These are phyloP conservation scores for Turdus rufiventris DNA, from an alignment of 2,113 vertebrate species.

Conservation along the genomic window DNA sequence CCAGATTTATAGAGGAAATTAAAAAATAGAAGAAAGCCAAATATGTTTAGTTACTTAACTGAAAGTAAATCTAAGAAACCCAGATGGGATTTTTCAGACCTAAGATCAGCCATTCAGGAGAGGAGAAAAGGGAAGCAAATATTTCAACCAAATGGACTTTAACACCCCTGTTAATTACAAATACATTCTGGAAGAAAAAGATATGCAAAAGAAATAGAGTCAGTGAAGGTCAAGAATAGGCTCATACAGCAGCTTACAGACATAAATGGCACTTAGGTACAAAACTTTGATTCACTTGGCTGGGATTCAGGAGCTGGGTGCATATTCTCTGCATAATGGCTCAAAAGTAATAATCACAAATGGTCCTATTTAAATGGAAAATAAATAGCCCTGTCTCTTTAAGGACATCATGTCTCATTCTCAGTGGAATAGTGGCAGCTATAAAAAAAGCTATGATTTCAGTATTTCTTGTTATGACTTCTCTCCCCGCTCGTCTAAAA, in stretches of 20 bases:
- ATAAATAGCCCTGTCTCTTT: slow-evolving; percentile 60
- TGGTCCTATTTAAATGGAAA: slow-evolving; percentile 53
- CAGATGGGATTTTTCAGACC: background rate
- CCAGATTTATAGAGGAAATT: background rate
- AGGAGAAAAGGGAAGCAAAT: background rate
- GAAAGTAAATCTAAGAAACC: background rate
- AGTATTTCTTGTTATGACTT: slow-evolving; percentile 56
- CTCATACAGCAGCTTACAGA: background rate
- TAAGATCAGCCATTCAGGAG: background rate
- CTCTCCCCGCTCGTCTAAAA: slow-evolving; percentile 40
- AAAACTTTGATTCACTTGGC: slow-evolving; percentile 40
- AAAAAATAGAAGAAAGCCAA: background rate
- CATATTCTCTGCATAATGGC: background rate
- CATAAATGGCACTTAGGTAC: background rate
- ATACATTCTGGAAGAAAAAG: background rate
- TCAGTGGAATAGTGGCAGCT: slow-evolving; percentile 38
- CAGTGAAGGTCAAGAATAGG: slow-evolving; percentile 22
- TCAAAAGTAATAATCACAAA: slow-evolving; percentile 49
- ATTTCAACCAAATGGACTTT: background rate
- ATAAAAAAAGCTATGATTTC: slow-evolving; percentile 63
- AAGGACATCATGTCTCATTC: slow-evolving; percentile 37
- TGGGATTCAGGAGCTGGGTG: slow-evolving; percentile 29
- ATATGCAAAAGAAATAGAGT: background rate
- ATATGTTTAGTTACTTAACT: background rate
- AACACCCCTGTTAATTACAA: background rate